Evolutionary conservation across 2,888 invertebrate genomes (phyloP).

Genomic region (Loripinus fragilis): DNA sequence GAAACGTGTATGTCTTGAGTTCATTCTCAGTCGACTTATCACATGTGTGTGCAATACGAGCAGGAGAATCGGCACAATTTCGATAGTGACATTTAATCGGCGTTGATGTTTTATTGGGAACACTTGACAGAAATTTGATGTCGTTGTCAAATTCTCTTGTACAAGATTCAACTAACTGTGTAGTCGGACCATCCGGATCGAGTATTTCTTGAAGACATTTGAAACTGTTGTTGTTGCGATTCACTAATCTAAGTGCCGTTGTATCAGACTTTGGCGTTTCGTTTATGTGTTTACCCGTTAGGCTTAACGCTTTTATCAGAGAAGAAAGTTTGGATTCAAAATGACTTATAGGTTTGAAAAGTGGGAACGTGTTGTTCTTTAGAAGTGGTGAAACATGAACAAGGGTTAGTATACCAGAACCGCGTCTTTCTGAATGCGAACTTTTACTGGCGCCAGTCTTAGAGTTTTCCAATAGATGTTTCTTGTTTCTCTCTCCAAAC

Average conservation of each 20-base stretch:
- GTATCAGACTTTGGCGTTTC: background rate
- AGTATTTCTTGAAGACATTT: background rate
- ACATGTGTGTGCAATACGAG: too few species aligned
- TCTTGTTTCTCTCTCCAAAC: background rate
- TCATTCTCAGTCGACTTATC: too few species aligned
- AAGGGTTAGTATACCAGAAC: background rate
- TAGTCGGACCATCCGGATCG: too few species aligned
- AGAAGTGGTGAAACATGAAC: too few species aligned
- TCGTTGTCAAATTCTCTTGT: slow-evolving; percentile 33
- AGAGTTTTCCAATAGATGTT: background rate
- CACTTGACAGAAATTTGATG: slow-evolving; percentile 29
- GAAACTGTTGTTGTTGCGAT: background rate
- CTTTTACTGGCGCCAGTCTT: background rate
- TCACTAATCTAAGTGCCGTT: background rate
- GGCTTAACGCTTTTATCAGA: background rate
- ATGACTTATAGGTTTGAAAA: background rate
- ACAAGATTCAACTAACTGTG: background rate
- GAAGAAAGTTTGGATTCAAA: background rate
- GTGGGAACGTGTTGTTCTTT: slow-evolving; percentile 1
- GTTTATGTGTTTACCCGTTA: background rate
- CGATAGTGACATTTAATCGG: slow-evolving; percentile 24
- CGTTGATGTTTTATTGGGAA: slow-evolving; percentile 35
- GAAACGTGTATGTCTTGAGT: too few species aligned
- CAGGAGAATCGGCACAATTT: too few species aligned
- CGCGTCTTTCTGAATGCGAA: background rate